Base-by-base conservation (phyloP, 2,113 vertebrate species). In the Polyodon spathula region DNA sequence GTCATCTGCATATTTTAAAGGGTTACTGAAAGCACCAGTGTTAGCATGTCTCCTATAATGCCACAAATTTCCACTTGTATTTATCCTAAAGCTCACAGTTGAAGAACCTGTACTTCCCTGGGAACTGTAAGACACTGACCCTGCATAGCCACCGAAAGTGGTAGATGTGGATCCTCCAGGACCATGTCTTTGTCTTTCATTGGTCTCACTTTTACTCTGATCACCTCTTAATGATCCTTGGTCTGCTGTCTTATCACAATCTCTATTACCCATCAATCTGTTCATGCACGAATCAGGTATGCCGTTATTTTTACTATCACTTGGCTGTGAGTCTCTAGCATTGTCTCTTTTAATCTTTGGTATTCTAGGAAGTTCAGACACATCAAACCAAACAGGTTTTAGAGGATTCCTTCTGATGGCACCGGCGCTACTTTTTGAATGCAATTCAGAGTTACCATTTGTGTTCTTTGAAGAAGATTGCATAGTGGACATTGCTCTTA, bases 281-380 rank as follows among this genome's bases (percentile, higher is more conserved):
- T 79, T 93, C 58, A 89, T 75, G 57, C 85, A 86, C 3, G 73
- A 81, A 48, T 81, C 89, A 50, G 91, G 88, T 46, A 90, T 72
- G 48, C 75, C 76, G 1, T 64, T 70, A 4, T 41, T 72, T 64
- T 67, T 76, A 61, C 65, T 75, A 0, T 46, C 63, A 0, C 64
- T 0, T 0, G 80, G 63, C 52, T 71, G 73, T 0, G 64, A 41
- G 16, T 68, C 59, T 55, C 63, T 44, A 16, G 66, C 59, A 17
- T 65, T 53, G 17, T 90, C 88, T 63, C 79, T 86, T 75, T 86
- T 92, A 70, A 95, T 86, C 89, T 94, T 97, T 82, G 96, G 96
- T 90, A 96, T 97, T 72, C 88, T 82, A 52, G 96, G 96, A 50
- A 98, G 87, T 65, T 86, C 86, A 0, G 89, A 89, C 65, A 95